Conservation (phyloP, 2,113 vertebrate genomes). For the Peucedramus taeniatus region DNA sequence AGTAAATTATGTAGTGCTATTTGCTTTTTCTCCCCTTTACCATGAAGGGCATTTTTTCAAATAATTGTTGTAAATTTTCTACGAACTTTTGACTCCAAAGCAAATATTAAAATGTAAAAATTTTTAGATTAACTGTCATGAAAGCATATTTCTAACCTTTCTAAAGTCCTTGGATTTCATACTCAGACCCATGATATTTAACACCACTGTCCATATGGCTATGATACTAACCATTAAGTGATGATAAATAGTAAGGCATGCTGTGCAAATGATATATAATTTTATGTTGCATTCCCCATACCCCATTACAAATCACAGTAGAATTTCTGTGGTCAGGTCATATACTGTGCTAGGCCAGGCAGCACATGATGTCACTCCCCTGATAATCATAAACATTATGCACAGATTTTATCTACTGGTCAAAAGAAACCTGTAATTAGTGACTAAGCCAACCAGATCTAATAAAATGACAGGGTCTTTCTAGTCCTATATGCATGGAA, state of each 20-base stretch:
- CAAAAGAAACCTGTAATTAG: conserved; percentile 25
- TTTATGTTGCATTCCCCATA: neutral
- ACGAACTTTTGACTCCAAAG: neutral
- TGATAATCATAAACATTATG: conserved; percentile 14
- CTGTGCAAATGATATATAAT: conserved; percentile 16
- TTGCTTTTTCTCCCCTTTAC: neutral
- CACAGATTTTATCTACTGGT: neutral
- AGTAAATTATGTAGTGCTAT: neutral
- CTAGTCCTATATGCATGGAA: neutral
- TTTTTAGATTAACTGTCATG: neutral
- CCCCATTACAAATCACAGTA: neutral
- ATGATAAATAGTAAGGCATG: neutral
- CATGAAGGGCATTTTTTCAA: neutral
- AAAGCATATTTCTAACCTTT: neutral
- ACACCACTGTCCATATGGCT: neutral
- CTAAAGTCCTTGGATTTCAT: neutral
- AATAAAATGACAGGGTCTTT: conserved; percentile 5
- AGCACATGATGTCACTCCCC: neutral
- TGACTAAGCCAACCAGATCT: neutral
- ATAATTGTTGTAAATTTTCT: neutral
- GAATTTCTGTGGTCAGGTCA: conserved; percentile 34
- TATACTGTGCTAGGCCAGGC: neutral
- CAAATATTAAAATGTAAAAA: neutral
- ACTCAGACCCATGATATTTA: neutral
- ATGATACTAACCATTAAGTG: neutral